phyloP scores from a whole-genome alignment of 1,140 invertebrate genomes.

The Coelopa frigida region DNA sequence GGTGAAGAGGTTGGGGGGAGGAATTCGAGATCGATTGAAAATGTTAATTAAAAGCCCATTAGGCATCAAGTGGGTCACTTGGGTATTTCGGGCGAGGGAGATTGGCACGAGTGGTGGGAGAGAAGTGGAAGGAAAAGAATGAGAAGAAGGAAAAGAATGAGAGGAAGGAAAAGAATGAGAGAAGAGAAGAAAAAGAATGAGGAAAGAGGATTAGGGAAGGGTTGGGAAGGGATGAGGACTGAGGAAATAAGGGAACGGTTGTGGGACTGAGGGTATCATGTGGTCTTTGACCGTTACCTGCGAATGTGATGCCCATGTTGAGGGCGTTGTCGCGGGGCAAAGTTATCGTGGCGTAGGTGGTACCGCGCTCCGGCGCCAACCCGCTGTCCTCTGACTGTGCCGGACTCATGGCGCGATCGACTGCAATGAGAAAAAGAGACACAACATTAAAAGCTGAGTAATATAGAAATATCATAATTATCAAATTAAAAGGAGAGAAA shows the following conservation, averaged over 20 bases:
- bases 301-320: conserved; percentile 42
- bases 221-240: not conserved
- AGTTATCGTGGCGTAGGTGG: conserved; percentile 43
- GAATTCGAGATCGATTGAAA: too few relatives aligned
- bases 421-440: conserved; percentile 21
- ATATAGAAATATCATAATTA: too few relatives aligned
- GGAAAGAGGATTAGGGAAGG: not conserved
- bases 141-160: conserved; percentile 4
- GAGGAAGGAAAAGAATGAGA: not conserved
- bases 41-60: too few relatives aligned
- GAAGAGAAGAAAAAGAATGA: not conserved
- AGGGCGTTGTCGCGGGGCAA: conserved; percentile 38
- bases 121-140: conserved; percentile 3
- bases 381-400: conserved; percentile 44
- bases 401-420: conserved; percentile 43
- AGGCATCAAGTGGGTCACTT: too few relatives aligned
- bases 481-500: not conserved
- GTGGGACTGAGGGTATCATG: not conserved
- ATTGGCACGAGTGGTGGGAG: too few relatives aligned
- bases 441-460: too few relatives aligned
- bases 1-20: too few relatives aligned
- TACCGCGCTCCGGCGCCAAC: conserved; percentile 41
- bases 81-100: too few relatives aligned
- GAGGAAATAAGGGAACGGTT: conserved; percentile 2
- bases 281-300: too few relatives aligned